Evolutionary conservation across 2,888 invertebrate species (phyloP), one percentile per base, ranked within the genome.

Genomic region (Ethmia dodecea): DNA sequence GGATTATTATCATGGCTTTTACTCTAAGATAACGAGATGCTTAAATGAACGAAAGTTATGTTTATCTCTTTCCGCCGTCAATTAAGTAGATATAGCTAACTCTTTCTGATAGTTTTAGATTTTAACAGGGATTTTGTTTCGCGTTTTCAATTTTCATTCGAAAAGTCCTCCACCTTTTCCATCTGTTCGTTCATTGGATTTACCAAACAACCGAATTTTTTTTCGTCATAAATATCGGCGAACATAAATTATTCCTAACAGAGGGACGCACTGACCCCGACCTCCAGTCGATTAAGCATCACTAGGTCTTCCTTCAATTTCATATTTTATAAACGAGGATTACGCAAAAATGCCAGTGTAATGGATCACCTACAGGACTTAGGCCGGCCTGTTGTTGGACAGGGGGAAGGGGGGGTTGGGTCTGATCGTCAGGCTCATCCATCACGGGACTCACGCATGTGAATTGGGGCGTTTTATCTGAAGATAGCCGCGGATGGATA

Each of bases 241-340:
- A 66, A 63, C 69, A 79, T 80, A 77, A 77, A 79, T 79, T 71
- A 73, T 66, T 62, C 55, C 54, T 60, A 59, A 58, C 67, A 61
- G 61, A 68, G 73, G 70, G 68, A 62, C 56, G 59, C 49, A 47
- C 55, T 70, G 80, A 76, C 83, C 26, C 78, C 83, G 78, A 79
- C 79, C 84, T 81, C 71, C 73, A 84, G 78, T 83, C 84, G 84
- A 86, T 86, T 86, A 86, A 86, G 68, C 83, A 83, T 81, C 79
- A 74, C 72, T 70, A 71, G 77, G 70, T 80, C 80, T 81, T 81
- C 81, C 80, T 79, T 80, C 81, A 84, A 84, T 80, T 84, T 86
- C 84, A 86, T 86, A 84, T 86, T 86, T n/a, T 86, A 84, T 86
- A 84, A 80, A 81, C 83, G 83, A 67, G 81, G 84, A 80, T 86